phyloP scores from a whole-genome alignment of 2,113 vertebrate species.

The Dascyllus trimaculatus region DNA sequence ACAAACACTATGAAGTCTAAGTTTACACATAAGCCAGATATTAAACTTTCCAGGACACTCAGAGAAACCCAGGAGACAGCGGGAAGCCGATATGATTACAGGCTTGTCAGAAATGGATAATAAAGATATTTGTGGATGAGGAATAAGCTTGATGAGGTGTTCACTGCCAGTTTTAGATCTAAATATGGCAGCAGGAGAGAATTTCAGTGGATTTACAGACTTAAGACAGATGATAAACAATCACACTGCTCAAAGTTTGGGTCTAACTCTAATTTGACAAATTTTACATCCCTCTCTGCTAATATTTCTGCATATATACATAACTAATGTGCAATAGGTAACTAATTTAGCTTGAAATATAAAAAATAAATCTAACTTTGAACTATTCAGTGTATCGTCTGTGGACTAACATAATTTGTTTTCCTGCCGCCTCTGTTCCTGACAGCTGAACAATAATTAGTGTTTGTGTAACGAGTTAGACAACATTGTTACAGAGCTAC shows the following conservation, averaged over 20 bases:
- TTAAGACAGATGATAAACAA: background rate
- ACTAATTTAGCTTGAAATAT: too few species aligned
- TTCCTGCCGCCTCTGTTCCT: too few species aligned
- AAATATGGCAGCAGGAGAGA: background rate
- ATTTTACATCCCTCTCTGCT: background rate
- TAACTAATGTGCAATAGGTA: too few species aligned
- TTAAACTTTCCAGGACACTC: background rate
- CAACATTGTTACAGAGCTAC: too few species aligned
- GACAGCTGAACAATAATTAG: too few species aligned
- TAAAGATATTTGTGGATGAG: background rate
- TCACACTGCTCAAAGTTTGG: background rate
- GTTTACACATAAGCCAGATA: background rate
- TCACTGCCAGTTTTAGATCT: background rate
- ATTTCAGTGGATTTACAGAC: slow-evolving; percentile 1
- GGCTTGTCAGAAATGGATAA: slow-evolving; percentile 1
- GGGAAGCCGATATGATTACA: background rate
- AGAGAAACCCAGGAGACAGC: too few species aligned
- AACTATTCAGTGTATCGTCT: too few species aligned
- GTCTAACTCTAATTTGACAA: background rate
- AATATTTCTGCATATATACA: too few species aligned
- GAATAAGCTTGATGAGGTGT: background rate
- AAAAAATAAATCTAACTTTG: too few species aligned
- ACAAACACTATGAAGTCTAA: background rate
- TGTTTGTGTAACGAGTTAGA: too few species aligned
- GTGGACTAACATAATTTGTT: too few species aligned